Conservation (phyloP, 2,888 invertebrate genomes). For the Tipula unca region DNA sequence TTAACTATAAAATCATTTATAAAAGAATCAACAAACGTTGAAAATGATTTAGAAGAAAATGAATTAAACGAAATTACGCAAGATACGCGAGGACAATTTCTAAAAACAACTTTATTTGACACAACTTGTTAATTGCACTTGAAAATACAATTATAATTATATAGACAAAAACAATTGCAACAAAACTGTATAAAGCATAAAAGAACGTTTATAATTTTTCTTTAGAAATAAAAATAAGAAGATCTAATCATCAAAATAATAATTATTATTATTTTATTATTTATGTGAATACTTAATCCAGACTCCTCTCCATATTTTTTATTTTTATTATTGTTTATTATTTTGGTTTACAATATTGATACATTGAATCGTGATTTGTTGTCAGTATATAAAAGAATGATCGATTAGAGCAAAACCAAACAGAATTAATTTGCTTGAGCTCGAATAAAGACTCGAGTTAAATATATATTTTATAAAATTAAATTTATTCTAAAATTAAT, state of each 20-base stretch:
- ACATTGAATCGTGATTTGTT: not conserved
- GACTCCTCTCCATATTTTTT: not conserved
- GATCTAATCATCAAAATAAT: not conserved
- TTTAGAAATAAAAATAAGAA: not conserved
- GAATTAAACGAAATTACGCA: too few relatives aligned
- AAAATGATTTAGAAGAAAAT: too few relatives aligned
- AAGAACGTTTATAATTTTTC: not conserved
- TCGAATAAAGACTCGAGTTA: not conserved
- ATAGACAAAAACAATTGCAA: too few relatives aligned
- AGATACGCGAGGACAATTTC: too few relatives aligned
- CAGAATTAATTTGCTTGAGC: not conserved
- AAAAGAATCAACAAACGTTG: too few relatives aligned
- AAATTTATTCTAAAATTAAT: not conserved
- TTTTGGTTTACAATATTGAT: not conserved
- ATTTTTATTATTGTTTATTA: not conserved
- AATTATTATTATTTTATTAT: not conserved
- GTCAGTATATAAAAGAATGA: not conserved
- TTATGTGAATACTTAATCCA: not conserved
- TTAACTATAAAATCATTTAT: too few relatives aligned
- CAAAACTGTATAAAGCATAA: not conserved
- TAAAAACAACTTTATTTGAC: too few relatives aligned
- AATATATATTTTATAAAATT: not conserved
- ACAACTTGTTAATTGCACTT: too few relatives aligned
- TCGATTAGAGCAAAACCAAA: not conserved
- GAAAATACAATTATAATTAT: too few relatives aligned